These are phyloP conservation scores for Spisula solida DNA, from an alignment of 2,888 invertebrate genomes.

Conservation along the genomic window DNA sequence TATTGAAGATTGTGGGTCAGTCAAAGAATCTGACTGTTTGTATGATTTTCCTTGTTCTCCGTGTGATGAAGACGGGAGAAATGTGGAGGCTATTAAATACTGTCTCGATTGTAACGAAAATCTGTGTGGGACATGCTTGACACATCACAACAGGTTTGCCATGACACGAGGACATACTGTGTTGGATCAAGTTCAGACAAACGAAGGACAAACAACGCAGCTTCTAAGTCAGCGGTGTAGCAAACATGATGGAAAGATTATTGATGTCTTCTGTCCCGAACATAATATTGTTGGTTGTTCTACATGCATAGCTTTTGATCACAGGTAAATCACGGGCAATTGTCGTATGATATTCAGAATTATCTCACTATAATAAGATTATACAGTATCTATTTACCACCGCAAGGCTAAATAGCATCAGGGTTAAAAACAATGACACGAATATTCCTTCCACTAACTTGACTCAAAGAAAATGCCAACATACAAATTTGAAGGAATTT, in stretches of 20 bases:
- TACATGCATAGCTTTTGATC: constrained; percentile 1
- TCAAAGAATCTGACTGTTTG: background rate
- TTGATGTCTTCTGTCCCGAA: background rate
- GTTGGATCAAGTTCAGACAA: background rate
- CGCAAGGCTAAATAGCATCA: too few species aligned
- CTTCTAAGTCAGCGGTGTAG: background rate
- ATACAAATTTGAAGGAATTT: too few species aligned
- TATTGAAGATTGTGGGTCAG: background rate
- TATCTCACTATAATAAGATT: too few species aligned
- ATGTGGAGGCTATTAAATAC: background rate
- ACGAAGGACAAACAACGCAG: background rate
- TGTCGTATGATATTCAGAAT: too few species aligned
- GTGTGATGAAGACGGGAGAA: constrained; percentile 2
- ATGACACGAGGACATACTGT: background rate
- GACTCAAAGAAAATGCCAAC: too few species aligned
- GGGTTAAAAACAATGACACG: too few species aligned
- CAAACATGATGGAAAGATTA: constrained; percentile 20
- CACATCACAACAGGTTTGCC: constrained; percentile 5
- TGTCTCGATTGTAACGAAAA: constrained; percentile 28
- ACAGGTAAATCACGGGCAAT: constrained; percentile 27
- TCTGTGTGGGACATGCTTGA: background rate
- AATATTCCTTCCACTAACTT: too few species aligned
- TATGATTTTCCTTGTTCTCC: constrained; percentile 31
- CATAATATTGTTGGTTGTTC: constrained; percentile 11
- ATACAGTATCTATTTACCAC: too few species aligned